Conservation (phyloP, 2,888 invertebrate genomes). For the Sarcophaga subvicina region DNA sequence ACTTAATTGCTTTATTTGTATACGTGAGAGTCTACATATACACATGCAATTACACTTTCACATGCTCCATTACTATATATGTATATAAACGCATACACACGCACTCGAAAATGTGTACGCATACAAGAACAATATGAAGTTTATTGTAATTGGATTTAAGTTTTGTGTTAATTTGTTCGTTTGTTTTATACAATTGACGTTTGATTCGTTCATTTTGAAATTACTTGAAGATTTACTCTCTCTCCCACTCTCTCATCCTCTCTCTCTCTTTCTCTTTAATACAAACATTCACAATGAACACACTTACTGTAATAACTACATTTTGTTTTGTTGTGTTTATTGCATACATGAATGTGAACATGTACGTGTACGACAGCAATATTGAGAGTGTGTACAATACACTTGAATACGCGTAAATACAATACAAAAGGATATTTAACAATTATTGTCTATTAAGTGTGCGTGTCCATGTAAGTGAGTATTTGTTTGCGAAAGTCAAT, state of each 20-base stretch:
- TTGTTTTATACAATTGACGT: constrained; percentile 59
- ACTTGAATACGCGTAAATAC: constrained; percentile 8
- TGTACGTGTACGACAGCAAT: neutral
- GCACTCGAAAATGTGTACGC: neutral
- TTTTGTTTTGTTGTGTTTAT: neutral
- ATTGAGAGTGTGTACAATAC: neutral
- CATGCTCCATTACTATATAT: neutral
- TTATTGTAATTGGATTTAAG: constrained; percentile 60
- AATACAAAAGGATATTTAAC: constrained; percentile 31
- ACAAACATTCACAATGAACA: neutral
- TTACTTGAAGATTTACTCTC: constrained; percentile 43
- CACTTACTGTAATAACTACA: neutral
- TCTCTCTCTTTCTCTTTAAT: neutral
- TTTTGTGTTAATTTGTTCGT: constrained; percentile 60
- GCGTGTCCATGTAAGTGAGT: neutral
- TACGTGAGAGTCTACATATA: constrained; percentile 14
- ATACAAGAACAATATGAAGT: constrained; percentile 41
- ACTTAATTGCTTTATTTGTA: constrained; percentile 58
- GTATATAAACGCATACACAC: constrained; percentile 5
- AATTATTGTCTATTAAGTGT: constrained; percentile 29
- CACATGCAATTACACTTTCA: neutral
- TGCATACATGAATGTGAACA: neutral
- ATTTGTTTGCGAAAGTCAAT: neutral
- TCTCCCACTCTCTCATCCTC: neutral
- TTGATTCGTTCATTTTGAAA: constrained; percentile 50